Conservation (phyloP, 2,797 vertebrate species). For the Sebastes wilsoni region DNA sequence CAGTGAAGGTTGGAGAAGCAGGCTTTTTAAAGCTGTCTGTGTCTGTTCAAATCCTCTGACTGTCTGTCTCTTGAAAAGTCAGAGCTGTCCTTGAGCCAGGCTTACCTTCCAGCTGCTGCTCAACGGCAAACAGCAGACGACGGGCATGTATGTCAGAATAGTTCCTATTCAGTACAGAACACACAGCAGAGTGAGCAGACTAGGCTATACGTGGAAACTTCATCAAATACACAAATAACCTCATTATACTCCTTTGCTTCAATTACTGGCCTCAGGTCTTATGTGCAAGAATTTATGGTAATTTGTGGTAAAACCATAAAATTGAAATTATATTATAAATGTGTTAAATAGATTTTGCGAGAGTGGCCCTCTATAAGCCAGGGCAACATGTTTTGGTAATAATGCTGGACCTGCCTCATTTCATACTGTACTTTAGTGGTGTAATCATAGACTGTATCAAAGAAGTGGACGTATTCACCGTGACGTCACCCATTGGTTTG, state of each 20-base stretch:
- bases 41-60: constrained; percentile 24
- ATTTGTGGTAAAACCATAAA: background rate
- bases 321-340: background rate
- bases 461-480: too few species aligned
- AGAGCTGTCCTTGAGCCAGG: constrained; percentile 26
- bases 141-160: background rate
- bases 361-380: background rate
- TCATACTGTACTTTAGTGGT: background rate
- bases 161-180: background rate
- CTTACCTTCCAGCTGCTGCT: constrained; percentile 32
- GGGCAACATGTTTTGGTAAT: background rate
- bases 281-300: background rate
- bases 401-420: background rate
- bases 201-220: background rate
- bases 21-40: background rate
- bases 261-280: background rate
- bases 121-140: constrained; percentile 15
- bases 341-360: background rate
- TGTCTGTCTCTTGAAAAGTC: background rate
- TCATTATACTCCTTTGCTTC: background rate
- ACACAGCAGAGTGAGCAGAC: background rate
- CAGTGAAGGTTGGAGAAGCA: background rate
- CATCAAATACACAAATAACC: background rate
- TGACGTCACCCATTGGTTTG: too few species aligned
- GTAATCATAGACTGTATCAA: too few species aligned